Conservation (phyloP, 2,797 vertebrate genomes). For the Onychomys arenicola region DNA sequence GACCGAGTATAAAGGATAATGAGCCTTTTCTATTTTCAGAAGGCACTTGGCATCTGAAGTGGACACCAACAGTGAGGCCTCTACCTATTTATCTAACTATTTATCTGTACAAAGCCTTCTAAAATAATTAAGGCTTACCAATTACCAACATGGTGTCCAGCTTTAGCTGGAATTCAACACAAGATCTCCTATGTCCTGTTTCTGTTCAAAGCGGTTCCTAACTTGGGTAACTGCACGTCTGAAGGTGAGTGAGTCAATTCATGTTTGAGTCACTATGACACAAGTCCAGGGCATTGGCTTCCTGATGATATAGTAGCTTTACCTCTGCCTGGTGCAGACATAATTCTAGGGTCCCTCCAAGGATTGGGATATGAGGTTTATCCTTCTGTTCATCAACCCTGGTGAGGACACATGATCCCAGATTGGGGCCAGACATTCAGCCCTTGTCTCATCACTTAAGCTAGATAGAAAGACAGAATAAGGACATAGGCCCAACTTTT, state of each 20-base stretch:
- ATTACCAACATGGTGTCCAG: neutral
- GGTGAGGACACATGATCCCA: neutral
- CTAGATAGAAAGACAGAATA: neutral
- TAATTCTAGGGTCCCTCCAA: neutral
- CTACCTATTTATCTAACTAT: neutral
- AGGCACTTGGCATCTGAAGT: neutral
- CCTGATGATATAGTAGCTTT: neutral
- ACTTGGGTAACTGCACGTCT: neutral
- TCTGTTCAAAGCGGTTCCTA: neutral
- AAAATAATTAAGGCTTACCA: neutral
- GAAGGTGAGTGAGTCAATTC: neutral
- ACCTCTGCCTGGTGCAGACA: neutral
- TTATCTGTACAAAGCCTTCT: slow-evolving; percentile 12
- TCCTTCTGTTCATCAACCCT: neutral
- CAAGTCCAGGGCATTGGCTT: neutral
- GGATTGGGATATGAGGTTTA: neutral
- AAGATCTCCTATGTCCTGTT: neutral
- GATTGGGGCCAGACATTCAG: neutral
- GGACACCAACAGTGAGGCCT: neutral
- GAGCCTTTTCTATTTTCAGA: slow-evolving; percentile 18
- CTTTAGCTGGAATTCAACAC: neutral
- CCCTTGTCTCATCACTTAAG: neutral
- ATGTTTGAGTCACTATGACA: neutral
- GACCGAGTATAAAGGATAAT: neutral
- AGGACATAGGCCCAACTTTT: neutral